Evolutionary conservation across 1,140 invertebrate species (phyloP).

Genomic region (Eriosoma lanigerum): DNA sequence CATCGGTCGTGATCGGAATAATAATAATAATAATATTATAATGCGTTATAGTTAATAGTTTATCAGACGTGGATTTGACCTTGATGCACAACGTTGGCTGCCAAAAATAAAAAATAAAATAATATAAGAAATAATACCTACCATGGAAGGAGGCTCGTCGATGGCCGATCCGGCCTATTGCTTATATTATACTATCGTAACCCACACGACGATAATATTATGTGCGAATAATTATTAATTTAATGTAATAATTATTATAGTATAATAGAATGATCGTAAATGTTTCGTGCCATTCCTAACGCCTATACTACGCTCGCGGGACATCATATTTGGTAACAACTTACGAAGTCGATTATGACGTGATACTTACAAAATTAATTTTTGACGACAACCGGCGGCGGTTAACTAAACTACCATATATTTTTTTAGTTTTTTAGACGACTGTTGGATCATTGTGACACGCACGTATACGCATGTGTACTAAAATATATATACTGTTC

Average conservation of each 20-base stretch:
- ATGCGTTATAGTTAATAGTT: not conserved
- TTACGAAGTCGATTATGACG: not conserved
- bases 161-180: not conserved
- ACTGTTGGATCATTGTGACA: not conserved
- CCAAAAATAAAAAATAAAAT: not conserved
- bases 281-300: no score
- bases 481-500: not conserved
- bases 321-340: not conserved
- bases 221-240: not conserved
- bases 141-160: not conserved
- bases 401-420: no score
- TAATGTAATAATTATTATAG: no score
- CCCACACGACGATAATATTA: not conserved
- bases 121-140: no score
- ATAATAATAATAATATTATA: no score
- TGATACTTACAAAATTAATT: not conserved
- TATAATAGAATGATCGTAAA: no score
- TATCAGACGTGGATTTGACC: not conserved
- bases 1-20: no score
- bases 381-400: not conserved
- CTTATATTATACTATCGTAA: not conserved
- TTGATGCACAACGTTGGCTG: not conserved
- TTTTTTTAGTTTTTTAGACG: not conserved
- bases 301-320: no score
- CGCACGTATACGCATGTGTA: not conserved